Percentiles rank a stretch among this genome's conserved stretches.
phyloP scores from a whole-genome alignment of 2,888 invertebrate species.

The Onthophagus sagittarius region DNA sequence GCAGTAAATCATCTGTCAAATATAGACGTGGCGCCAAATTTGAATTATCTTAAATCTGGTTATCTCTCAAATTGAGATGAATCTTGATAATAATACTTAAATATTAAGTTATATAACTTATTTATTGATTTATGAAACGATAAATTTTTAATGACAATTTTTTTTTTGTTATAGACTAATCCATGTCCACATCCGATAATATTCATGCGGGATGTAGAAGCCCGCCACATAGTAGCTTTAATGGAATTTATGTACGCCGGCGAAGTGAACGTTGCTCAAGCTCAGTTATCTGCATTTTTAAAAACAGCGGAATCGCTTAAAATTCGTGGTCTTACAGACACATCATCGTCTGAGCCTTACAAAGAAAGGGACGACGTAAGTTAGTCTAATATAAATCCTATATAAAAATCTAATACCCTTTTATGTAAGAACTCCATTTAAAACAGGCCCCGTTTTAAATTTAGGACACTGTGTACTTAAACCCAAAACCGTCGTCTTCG shows the following conservation, averaged over 20 bases:
- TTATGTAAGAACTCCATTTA: neutral
- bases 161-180: conserved; percentile 65
- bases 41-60: conserved; percentile 6
- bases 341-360: conserved; percentile 45
- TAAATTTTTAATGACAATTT: neutral
- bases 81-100: neutral
- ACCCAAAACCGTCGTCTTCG: conserved; percentile 35
- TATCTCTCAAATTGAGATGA: neutral
- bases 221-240: conserved; percentile 70
- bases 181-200: conserved; percentile 83
- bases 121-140: neutral
- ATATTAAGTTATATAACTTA: neutral
- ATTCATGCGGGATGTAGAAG: conserved; percentile 80
- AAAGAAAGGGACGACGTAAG: conserved; percentile 52
- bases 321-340: conserved; percentile 74
- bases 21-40: conserved; percentile 17
- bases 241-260: conserved; percentile 85
- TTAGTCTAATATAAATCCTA: conserved; percentile 9
- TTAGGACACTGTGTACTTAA: conserved; percentile 37
- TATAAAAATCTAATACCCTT: neutral
- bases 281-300: conserved; percentile 70
- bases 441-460: conserved; percentile 5
- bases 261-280: conserved; percentile 78
- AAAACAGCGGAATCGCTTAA: conserved; percentile 76
- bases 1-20: conserved; percentile 18